Base-by-base conservation (phyloP, 1,140 invertebrate species). In the Scylla paramamosain region DNA sequence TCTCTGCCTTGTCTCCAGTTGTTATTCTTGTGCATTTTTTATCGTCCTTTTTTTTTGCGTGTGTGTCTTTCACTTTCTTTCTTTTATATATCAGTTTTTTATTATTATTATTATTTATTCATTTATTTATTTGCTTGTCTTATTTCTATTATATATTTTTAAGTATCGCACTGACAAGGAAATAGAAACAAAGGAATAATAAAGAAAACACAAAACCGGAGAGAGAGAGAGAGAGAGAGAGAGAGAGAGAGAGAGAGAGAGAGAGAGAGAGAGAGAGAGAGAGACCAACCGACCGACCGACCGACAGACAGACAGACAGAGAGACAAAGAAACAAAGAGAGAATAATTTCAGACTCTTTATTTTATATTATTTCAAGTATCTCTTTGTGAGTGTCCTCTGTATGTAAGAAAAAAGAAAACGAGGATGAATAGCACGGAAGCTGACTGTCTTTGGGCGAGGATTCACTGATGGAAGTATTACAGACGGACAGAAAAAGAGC, bases 181-280 rank as follows among this genome's bases (percentile, higher is more conserved):
- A 32, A 31, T 10, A 86, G 84, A 31, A n/a, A 86, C 28, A 31
- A 32, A 86, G 84, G 32, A n/a, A 86, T 10, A 86, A n/a, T 31
- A 31, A 84, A 31, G 32, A 32, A 86, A 32, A 86, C 10, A 86
- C 28, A n/a, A 32, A 86, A n/a, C 28, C 10, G 32, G 84, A 86
- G 84, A 86, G 84, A 86, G 84, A 86, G 84, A 86, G 84, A 86
- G 84, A 86, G 84, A 86, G 84, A 14, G 84, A 86, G 84, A 86
- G 84, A 86, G 84, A 86, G 84, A 14, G 84, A 86, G 84, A 86
- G 84, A 86, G 84, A 86, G 84, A 86, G 84, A 86, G 84, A 86
- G 84, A 86, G 84, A 86, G 84, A 86, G 84, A 86, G 84, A 86
- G 84, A 86, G 84, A 86, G 84, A 28, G 84, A 82, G 77, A 82